These are phyloP conservation scores for Phengaris arion DNA, from an alignment of 2,888 invertebrate species.

Conservation along the genomic window DNA sequence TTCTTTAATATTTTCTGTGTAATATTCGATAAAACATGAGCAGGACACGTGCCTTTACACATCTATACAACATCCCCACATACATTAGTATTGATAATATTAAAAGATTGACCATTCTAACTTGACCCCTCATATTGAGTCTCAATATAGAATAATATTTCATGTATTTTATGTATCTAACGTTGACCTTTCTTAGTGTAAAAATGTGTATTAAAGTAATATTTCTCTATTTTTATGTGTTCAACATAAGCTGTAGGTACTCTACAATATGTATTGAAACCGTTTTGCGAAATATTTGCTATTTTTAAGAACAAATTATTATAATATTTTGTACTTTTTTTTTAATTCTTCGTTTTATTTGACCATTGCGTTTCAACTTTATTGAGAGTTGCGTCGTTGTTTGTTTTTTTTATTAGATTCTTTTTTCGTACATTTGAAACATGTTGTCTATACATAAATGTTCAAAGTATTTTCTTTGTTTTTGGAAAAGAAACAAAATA, in stretches of 20 bases:
- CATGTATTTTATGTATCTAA: background rate
- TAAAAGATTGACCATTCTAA: background rate
- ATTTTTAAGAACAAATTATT: background rate
- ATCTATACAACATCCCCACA: background rate
- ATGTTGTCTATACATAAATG: too few species aligned
- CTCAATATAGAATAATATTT: constrained; percentile 8
- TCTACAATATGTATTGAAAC: background rate
- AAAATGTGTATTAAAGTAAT: constrained; percentile 19
- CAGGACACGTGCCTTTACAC: too few species aligned
- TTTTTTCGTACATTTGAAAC: too few species aligned
- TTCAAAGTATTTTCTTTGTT: too few species aligned
- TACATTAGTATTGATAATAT: background rate
- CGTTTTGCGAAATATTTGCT: background rate
- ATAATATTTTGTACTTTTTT: too few species aligned
- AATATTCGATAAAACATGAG: too few species aligned
- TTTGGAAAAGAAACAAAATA: too few species aligned
- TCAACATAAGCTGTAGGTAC: background rate
- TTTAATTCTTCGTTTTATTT: too few species aligned
- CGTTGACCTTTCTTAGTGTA: background rate
- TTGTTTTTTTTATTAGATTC: too few species aligned
- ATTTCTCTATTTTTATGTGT: constrained; percentile 6
- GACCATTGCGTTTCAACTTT: too few species aligned
- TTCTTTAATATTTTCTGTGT: too few species aligned
- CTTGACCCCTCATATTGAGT: constrained; percentile 3
- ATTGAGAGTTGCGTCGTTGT: too few species aligned